Base-by-base conservation (phyloP, 2,888 invertebrate genomes). In the Cheilosia scutellata region DNA sequence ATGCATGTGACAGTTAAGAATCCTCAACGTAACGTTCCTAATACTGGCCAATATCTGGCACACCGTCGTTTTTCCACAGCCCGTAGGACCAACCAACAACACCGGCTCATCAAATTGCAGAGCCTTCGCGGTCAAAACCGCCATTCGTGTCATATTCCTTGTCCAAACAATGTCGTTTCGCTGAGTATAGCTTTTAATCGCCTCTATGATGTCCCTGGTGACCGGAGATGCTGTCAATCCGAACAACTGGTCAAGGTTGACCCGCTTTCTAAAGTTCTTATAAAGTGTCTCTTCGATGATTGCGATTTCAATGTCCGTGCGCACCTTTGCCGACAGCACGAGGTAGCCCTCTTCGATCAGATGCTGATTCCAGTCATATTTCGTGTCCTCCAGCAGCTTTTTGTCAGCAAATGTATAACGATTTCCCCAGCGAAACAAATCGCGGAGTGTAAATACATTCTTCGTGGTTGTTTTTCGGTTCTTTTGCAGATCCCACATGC, bases 1-100 rank as follows among this genome's bases (percentile, higher is more conserved):
- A 90, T 99, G 98, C 96, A 99, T 97, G 90, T 99, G 99, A 92
- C 99, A 99, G 92, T 99, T 99, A 1, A 99, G 95, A 47, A 97
- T 95, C 71, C 96, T 94, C 47, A 99, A 93, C 70, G 95, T 92
- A 70, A 95, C 95, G 1, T 93, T 92, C 82, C 94, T 94, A 68
- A 96, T 93, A 33, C 95, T 94, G 5, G 98, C 96, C 65, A 97
- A 94, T 20, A 98, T 93, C 93, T 99, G 98, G 89, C 98, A 98
- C 4, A 99, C 95, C 0, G 98, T 98, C 0, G 99, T 99, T 93
- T 99, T 99, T 0, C 99, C 99, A 90, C 98, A 98, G 0, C 98
- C 99, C 1, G 99, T 99, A 90, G 99, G 98, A 9, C 99, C 99
- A 0, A 99, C 98, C 51, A 99, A 93, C 57, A 99, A 92, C 0